phyloP scores from a whole-genome alignment of 2,797 vertebrate genomes.

The Balearica regulorum region DNA sequence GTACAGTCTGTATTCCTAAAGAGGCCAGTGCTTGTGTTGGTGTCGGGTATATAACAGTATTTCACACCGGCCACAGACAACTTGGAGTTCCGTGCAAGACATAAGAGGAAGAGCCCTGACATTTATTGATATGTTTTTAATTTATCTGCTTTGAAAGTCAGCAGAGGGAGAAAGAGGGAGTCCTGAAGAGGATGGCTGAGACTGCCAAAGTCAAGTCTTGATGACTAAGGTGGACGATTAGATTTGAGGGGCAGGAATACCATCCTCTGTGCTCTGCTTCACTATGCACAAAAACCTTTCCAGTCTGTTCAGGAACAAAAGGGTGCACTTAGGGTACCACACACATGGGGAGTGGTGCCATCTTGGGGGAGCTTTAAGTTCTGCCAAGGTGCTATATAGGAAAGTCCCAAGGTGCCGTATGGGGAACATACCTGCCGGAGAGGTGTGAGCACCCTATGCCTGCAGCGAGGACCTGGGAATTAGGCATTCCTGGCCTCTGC shows the following conservation, averaged over 20 bases:
- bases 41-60: neutral
- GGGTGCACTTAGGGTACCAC: too few relatives aligned
- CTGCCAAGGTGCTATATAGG: neutral
- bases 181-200: neutral
- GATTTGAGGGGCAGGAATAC: neutral
- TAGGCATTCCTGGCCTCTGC: neutral
- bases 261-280: neutral
- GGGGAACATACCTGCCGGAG: neutral
- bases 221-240: neutral
- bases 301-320: neutral
- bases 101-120: neutral
- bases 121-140: neutral
- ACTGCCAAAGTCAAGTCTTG: neutral
- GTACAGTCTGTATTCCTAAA: neutral
- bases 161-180: neutral
- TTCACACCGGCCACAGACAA: neutral
- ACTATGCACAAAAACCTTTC: neutral
- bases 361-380: neutral
- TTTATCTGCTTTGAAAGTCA: neutral
- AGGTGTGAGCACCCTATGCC: rapidly evolving
- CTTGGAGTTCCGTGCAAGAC: neutral
- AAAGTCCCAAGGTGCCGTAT: neutral
- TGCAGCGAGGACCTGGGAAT: neutral
- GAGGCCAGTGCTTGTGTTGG: neutral
- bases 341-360: rapidly evolving